Base-by-base conservation (phyloP, 2,113 vertebrate species). In the Pampusana beccarii region DNA sequence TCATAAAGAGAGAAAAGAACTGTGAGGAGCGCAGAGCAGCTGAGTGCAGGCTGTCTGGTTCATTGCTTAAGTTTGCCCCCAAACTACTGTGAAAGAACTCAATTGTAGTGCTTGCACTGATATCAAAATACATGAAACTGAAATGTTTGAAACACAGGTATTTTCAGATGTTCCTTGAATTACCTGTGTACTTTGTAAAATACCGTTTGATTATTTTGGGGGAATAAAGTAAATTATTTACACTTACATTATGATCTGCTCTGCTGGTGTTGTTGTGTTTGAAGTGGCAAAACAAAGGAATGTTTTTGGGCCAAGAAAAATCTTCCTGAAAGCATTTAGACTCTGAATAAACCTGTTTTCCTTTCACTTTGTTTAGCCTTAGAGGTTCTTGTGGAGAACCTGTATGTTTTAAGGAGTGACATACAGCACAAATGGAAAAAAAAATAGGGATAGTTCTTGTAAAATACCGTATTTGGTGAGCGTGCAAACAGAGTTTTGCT, bases 131-230 rank as follows among this genome's bases (percentile, higher is more conserved):
- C 1, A 1, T 26, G 19, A 48, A 77, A 42, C 19, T 13, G 10
- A 19, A 51, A 40, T 1, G 0, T 17, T 6, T 17, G 34, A 66
- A 54, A 50, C 29, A 0, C 5, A 51, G 25, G 1, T 58, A 5
- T 29, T 82, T 70, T 70, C 51, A 73, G 34, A 4, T 67, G 26
- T 16, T 60, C 31, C 19, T 67, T 54, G 40, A 56, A 16, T 42
- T 88, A 33, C 10, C 7, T 21, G 10, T 7, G 5, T 17, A 3
- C 13, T 60, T 44, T 5, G 48, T 12, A 46, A 82, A 80, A 34
- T 34, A 26, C 19, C 0, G 0, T 70, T 77, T 75, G 23, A 24
- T 75, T 87, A n/a, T 69, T 82, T 80, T 5, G 5, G 60, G 42
- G 15, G 56, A 60, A 71, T 20, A 62, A 44, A 46, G 13, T 15